Evolutionary conservation across 2,888 invertebrate species (phyloP).

Genomic region (Platycheirus albimanus): DNA sequence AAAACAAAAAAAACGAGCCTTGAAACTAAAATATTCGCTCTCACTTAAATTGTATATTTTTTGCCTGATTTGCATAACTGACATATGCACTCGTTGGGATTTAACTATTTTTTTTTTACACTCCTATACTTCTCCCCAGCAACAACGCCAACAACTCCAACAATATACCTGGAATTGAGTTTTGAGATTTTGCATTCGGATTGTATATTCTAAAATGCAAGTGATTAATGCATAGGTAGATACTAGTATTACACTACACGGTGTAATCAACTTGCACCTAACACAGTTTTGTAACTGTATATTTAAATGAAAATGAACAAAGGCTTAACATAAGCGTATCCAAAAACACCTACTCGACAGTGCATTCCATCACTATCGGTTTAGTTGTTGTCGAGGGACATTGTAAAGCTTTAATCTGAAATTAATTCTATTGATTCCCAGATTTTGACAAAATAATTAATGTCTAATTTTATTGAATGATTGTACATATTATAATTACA

Average conservation of each 20-base stretch:
- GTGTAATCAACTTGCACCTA: slow-evolving; percentile 66
- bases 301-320: slow-evolving; percentile 22
- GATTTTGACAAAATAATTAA: no score
- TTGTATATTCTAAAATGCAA: slow-evolving; percentile 50
- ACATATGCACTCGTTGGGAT: slow-evolving; percentile 36
- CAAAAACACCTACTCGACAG: not conserved
- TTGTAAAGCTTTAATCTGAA: not conserved
- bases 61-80: slow-evolving; percentile 29
- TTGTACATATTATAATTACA: no score
- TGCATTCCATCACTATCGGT: not conserved
- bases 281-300: slow-evolving; percentile 54
- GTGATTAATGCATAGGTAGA: slow-evolving; percentile 62
- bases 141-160: no score
- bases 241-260: slow-evolving; percentile 8
- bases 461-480: no score
- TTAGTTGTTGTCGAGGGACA: not conserved
- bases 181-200: slow-evolving; percentile 33
- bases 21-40: slow-evolving; percentile 41
- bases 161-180: not conserved
- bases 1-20: slow-evolving; percentile 8
- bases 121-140: not conserved
- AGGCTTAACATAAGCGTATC: not conserved
- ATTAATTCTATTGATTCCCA: no score
- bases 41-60: slow-evolving; percentile 13
- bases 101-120: slow-evolving; percentile 6